Base-by-base conservation (phyloP, 2,888 invertebrate species). In the Hermaeophaga mercurialis region DNA sequence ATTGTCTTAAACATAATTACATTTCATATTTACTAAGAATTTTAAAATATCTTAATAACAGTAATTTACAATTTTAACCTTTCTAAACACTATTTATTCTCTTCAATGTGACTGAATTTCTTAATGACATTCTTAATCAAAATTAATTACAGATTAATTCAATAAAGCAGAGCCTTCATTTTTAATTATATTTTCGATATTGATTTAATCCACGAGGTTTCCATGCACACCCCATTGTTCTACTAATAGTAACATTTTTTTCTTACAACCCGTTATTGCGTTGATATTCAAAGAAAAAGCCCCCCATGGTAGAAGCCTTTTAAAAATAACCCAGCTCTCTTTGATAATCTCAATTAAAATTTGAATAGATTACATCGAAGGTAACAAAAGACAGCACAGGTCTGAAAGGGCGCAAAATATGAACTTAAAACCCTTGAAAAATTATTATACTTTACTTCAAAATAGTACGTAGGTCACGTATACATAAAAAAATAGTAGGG, bases 331-430 rank as follows among this genome's bases (percentile, higher is more conserved):
- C 19, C 19, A 36, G 36, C 38, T 38, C 39, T 41, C 47, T 46
- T 48, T 33, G 12, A 54, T 48, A 54, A 54, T 48, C 41, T 47
- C 48, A 54, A 54, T 48, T 54, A 48, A 48, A 54, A 54, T 54
- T 48, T 54, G 54, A 54, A 54, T 54, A 54, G 54, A 54, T 54
- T 54, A 26, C 47, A 54, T 54, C 54, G 31, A 39, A 19, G 41
- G 48, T 18, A 28, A 54, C 48, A 54, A 54, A 54, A 46, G 54
- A 33, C 12, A 33, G 47, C 24, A 47, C 47, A 18, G 38, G 14
- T 15, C 17, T 31, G 36, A 47, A 47, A 54, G 47, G 54, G 54
- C 36, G 47, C 36, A 45, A 54, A 41, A 11, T 48, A 48, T 19
- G n/a, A 11, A 43, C 9, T 49, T 26, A 43, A 48, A 48, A 48